Conservation (phyloP, 2,797 vertebrate genomes). For the Pseudopleuronectes americanus region DNA sequence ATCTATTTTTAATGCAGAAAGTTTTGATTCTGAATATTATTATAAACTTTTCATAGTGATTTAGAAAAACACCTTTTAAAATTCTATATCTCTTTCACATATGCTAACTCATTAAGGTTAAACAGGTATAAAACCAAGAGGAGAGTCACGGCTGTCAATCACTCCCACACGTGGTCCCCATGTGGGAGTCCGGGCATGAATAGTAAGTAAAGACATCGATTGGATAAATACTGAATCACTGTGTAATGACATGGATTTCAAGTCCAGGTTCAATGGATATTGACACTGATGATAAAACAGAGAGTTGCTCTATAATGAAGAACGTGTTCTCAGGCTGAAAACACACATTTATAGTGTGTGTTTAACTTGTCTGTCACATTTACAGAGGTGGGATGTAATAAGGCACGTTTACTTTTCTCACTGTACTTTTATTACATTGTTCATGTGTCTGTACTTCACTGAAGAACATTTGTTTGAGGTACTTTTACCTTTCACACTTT, state of each 20-base stretch:
- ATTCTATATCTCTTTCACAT: no score
- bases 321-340: not conserved
- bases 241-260: conserved; percentile 18
- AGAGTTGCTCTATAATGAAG: not conserved
- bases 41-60: no score
- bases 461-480: no score
- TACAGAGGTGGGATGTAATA: not conserved
- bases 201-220: not conserved
- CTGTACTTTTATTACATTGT: no score
- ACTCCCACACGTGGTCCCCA: not conserved
- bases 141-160: not conserved
- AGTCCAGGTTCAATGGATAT: conserved; percentile 5
- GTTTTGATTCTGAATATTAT: no score
- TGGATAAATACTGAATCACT: conserved; percentile 19
- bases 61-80: no score
- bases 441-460: no score
- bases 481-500: no score
- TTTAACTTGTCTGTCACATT: not conserved
- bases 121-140: not conserved
- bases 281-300: conserved; percentile 29
- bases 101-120: no score
- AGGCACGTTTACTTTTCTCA: no score
- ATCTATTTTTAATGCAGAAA: no score
- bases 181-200: conserved; percentile 28
- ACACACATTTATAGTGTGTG: not conserved